Evolutionary conservation across 2,888 invertebrate genomes (phyloP).

Genomic region (Junonia oenone): DNA sequence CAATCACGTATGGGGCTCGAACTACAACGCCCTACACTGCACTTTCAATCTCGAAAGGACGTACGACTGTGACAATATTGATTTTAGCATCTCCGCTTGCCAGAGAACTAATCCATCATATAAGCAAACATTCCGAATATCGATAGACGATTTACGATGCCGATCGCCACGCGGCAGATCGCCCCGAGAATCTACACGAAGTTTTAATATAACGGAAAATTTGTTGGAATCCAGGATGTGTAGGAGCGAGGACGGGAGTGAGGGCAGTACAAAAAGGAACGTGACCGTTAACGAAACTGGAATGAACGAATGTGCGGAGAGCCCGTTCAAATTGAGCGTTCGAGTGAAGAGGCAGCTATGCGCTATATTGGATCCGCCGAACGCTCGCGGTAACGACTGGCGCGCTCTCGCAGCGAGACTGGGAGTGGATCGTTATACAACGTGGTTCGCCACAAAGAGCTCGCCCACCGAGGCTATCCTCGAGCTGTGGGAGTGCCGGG

Average conservation of each 20-base stretch:
- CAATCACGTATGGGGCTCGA: slow-evolving; percentile 93
- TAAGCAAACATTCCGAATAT: slow-evolving; percentile 73
- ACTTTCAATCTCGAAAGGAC: slow-evolving; percentile 90
- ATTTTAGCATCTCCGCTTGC: slow-evolving; percentile 68
- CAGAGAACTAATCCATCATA: slow-evolving; percentile 73
- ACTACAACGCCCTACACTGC: slow-evolving; percentile 93
- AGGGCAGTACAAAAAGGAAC: slow-evolving; percentile 68
- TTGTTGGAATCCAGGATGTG: slow-evolving; percentile 69
- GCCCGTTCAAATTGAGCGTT: slow-evolving; percentile 80
- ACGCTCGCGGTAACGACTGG: slow-evolving; percentile 96
- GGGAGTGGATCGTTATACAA: slow-evolving; percentile 96
- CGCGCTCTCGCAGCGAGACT: slow-evolving; percentile 95
- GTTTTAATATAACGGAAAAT: slow-evolving; percentile 73
- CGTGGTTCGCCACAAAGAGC: slow-evolving; percentile 97
- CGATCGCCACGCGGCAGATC: slow-evolving; percentile 69
- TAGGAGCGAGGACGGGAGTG: slow-evolving; percentile 68
- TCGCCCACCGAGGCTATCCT: slow-evolving; percentile 98
- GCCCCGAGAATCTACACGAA: slow-evolving; percentile 69
- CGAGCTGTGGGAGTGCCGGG: slow-evolving; percentile 96
- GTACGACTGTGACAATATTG: slow-evolving; percentile 76
- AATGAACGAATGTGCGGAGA: slow-evolving; percentile 80
- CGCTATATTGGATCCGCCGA: slow-evolving; percentile 92
- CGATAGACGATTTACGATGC: slow-evolving; percentile 65
- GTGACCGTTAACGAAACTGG: slow-evolving; percentile 81
- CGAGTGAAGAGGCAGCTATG: slow-evolving; percentile 77